These are phyloP conservation scores for Hepsetus odoe DNA, from an alignment of 2,113 vertebrate species.

Conservation along the genomic window DNA sequence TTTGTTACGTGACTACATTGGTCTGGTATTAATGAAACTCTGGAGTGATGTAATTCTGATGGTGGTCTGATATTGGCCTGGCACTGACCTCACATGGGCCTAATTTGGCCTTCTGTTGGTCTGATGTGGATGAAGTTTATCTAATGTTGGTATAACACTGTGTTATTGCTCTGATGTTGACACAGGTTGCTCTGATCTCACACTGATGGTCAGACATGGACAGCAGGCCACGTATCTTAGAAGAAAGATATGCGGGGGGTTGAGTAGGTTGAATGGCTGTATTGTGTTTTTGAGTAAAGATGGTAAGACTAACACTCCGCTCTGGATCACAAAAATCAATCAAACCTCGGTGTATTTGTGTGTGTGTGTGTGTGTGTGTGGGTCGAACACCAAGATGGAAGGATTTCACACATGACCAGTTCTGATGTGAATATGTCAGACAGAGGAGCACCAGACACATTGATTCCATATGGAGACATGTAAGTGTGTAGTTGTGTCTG, in stretches of 20 bases:
- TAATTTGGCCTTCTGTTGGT: background rate
- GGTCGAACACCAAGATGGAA: slow-evolving; percentile 37
- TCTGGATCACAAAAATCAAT: slow-evolving; percentile 51
- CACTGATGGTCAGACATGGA: background rate
- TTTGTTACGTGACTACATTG: background rate
- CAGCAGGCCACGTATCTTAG: background rate
- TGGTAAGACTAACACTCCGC: slow-evolving; percentile 39
- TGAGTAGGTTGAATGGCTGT: background rate
- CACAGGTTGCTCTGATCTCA: background rate
- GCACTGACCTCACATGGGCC: background rate
- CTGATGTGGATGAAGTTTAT: background rate
- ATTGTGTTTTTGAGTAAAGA: slow-evolving; percentile 35
- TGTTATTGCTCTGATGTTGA: no score
- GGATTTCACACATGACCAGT: slow-evolving; percentile 52
- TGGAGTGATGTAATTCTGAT: background rate
- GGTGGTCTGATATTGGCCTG: background rate
- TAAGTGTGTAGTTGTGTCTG: slow-evolving; percentile 12
- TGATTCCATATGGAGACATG: slow-evolving; percentile 38
- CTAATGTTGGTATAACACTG: background rate
- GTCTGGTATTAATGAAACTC: background rate
- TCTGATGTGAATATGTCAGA: slow-evolving; percentile 47
- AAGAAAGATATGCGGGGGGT: background rate
- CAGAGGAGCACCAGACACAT: slow-evolving; percentile 40
- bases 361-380: no score
- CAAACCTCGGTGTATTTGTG: no score